A percentile compares a stretch with the other conserved stretches of the same genome.
Evolutionary conservation across 2,888 invertebrate species (phyloP).

Genomic region (Caenorhabditis virilis): DNA sequence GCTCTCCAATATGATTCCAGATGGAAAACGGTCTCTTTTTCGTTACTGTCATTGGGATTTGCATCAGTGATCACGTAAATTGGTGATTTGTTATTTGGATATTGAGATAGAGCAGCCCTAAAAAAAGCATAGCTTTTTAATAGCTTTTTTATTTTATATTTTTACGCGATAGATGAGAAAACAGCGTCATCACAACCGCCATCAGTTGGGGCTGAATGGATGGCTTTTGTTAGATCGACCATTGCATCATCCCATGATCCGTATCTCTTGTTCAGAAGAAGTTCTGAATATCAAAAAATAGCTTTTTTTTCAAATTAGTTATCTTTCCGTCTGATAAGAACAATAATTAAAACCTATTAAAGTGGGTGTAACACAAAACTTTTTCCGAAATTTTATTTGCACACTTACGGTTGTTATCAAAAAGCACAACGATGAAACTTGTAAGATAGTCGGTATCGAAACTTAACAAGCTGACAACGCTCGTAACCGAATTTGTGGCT

Average conservation of each 20-base stretch:
- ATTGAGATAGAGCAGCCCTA: conserved; percentile 39
- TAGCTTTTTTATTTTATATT: conserved; percentile 2
- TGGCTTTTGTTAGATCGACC: conserved; percentile 29
- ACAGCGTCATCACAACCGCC: conserved; percentile 46
- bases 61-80: conserved; percentile 60
- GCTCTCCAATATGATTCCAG: conserved; percentile 51
- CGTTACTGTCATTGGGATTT: conserved; percentile 46
- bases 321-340: not conserved
- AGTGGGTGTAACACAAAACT: conserved; percentile 20
- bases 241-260: conserved; percentile 17
- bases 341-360: conserved; percentile 6
- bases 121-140: conserved; percentile 5
- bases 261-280: conserved; percentile 29
- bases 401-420: conserved; percentile 53
- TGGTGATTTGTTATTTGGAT: conserved; percentile 47
- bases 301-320: not conserved
- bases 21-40: conserved; percentile 49
- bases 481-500: conserved; percentile 22
- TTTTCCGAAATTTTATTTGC: too few species aligned
- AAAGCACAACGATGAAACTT: conserved; percentile 51
- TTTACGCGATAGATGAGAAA: conserved; percentile 42
- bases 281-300: conserved; percentile 18
- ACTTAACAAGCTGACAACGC: conserved; percentile 21
- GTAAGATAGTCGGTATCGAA: conserved; percentile 50
- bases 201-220: conserved; percentile 22